phyloP scores from a whole-genome alignment of 1,140 invertebrate genomes.

The Sycophaga agraensis region DNA sequence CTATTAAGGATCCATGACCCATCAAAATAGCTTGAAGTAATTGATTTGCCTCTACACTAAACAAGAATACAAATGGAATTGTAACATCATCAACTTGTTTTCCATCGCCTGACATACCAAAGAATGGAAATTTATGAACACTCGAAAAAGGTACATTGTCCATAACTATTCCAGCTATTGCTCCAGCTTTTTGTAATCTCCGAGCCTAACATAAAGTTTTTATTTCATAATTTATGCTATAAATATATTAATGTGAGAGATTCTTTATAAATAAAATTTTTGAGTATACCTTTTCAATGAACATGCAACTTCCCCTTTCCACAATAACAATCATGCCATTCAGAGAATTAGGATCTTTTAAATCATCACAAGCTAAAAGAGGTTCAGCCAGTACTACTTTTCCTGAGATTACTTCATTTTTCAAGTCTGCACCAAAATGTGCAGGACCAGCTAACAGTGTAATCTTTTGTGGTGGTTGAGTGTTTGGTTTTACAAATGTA shows the following conservation, averaged over 20 bases:
- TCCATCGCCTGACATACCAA: constrained; percentile 95
- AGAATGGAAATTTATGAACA: constrained; percentile 75
- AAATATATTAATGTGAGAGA: no score
- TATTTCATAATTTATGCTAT: not conserved
- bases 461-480: constrained; percentile 48
- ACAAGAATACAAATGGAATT: constrained; percentile 91
- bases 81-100: constrained; percentile 72
- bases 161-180: constrained; percentile 82
- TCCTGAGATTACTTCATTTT: constrained; percentile 62
- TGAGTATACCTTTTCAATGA: constrained; percentile 78
- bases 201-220: constrained; percentile 62
- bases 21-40: constrained; percentile 62
- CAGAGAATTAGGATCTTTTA: constrained; percentile 65
- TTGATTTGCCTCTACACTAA: constrained; percentile 73
- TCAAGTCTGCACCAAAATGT: constrained; percentile 84
- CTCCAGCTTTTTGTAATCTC: constrained; percentile 79
- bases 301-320: constrained; percentile 90
- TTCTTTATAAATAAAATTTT: not conserved
- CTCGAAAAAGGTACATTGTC: constrained; percentile 81
- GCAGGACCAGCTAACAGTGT: constrained; percentile 80
- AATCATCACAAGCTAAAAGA: constrained; percentile 67
- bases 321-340: constrained; percentile 81
- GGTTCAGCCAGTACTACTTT: constrained; percentile 69
- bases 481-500: constrained; percentile 53
- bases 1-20: constrained; percentile 38